Percentiles rank a stretch among this genome's conserved stretches.
phyloP scores from a whole-genome alignment of 2,113 vertebrate species.

The Scomber scombrus region DNA sequence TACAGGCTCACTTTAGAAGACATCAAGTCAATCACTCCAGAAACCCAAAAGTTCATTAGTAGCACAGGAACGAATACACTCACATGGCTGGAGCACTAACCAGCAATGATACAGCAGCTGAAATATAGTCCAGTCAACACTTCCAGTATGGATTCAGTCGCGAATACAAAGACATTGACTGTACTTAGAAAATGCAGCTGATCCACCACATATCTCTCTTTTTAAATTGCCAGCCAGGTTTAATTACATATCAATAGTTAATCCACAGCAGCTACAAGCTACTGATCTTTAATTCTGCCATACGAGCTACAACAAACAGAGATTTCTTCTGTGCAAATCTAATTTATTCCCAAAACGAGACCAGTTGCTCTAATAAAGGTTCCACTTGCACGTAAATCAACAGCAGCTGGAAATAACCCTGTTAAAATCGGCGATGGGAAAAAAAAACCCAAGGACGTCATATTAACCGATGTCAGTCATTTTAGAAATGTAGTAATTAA shows the following conservation, averaged over 20 bases:
- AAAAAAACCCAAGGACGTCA: neutral
- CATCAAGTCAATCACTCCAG: neutral
- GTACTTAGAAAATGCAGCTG: neutral
- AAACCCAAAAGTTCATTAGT: neutral
- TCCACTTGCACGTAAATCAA: slow-evolving; percentile 38
- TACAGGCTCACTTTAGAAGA: slow-evolving; percentile 22
- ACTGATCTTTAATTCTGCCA: neutral
- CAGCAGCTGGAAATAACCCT: slow-evolving; percentile 61
- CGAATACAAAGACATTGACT: neutral
- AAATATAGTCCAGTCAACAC: neutral
- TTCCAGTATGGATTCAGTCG: neutral
- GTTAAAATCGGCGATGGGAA: slow-evolving; percentile 29
- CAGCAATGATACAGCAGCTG: neutral
- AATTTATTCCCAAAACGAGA: slow-evolving; percentile 36
- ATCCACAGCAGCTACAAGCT: neutral
- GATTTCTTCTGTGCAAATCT: neutral
- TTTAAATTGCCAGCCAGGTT: neutral
- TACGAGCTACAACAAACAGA: slow-evolving; percentile 8
- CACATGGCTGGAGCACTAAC: neutral
- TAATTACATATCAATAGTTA: slow-evolving; percentile 1
- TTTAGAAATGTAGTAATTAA: slow-evolving; percentile 21
- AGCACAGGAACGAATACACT: slow-evolving; percentile 19
- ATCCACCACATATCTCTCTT: neutral
- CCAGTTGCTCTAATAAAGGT: slow-evolving; percentile 39
- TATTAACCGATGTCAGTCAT: neutral